phyloP scores from a whole-genome alignment of 2,113 vertebrate genomes.

The Martes martes region DNA sequence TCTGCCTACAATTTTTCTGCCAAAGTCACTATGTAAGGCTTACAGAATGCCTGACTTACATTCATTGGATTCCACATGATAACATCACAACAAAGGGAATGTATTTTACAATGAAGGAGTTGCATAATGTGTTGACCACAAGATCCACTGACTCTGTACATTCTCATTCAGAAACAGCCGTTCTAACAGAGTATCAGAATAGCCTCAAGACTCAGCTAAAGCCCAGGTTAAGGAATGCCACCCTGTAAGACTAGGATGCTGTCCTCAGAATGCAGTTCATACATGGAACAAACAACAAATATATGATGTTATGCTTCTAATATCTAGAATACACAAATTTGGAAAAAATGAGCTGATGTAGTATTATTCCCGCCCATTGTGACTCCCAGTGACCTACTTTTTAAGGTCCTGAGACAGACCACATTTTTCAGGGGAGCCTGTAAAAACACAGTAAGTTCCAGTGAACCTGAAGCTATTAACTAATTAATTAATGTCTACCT shows the following conservation, averaged over 20 bases:
- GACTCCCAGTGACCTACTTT: background rate
- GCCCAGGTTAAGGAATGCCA: background rate
- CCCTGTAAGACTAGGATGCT: background rate
- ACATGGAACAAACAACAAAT: background rate
- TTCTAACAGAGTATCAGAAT: background rate
- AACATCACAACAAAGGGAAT: background rate
- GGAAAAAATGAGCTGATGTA: background rate
- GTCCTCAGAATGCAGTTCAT: background rate
- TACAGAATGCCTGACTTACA: background rate
- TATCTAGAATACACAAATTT: background rate
- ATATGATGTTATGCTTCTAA: background rate
- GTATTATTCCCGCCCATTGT: background rate
- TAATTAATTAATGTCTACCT: background rate
- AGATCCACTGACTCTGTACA: background rate
- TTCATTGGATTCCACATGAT: background rate
- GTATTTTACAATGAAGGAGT: background rate
- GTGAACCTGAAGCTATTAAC: background rate
- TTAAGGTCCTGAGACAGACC: background rate
- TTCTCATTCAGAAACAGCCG: background rate
- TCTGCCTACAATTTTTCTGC: background rate
- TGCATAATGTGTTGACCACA: background rate
- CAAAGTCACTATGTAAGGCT: background rate
- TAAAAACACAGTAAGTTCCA: background rate
- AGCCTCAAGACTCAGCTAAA: background rate
- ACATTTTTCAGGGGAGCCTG: background rate